Evolutionary conservation across 2,797 vertebrate species (phyloP).

Genomic region (Stomatorhinus walkeri): DNA sequence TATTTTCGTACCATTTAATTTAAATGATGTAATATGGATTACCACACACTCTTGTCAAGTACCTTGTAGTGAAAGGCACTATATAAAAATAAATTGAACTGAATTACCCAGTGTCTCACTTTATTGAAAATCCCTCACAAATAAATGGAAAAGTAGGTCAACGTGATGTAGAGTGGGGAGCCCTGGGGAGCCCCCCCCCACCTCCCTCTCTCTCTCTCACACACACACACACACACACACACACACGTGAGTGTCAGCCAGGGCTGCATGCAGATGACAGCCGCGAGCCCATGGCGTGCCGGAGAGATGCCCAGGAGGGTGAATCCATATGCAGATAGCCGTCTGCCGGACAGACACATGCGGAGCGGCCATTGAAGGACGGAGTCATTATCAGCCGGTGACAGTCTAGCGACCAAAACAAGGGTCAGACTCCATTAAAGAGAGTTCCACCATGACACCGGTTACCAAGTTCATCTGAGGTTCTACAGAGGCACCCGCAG

Average conservation of each 20-base stretch:
- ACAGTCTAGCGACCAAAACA: slow-evolving; percentile 40
- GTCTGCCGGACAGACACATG: slow-evolving; percentile 44
- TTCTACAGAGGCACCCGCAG: slow-evolving; percentile 52
- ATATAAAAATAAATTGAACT: slow-evolving; percentile 24
- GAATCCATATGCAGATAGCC: slow-evolving; percentile 28
- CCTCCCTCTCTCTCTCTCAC: background rate
- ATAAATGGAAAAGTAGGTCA: slow-evolving; percentile 64
- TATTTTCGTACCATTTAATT: background rate
- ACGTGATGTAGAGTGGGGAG: slow-evolving; percentile 61
- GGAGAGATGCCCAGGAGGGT: background rate
- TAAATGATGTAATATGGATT: background rate
- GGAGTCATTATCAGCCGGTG: slow-evolving; percentile 56
- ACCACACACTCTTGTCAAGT: background rate
- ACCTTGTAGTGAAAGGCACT: background rate
- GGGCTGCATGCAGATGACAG: background rate
- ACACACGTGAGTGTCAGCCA: background rate
- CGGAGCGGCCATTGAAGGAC: slow-evolving; percentile 59
- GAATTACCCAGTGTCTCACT: slow-evolving; percentile 48
- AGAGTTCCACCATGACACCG: slow-evolving; percentile 50
- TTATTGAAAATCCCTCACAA: slow-evolving; percentile 58
- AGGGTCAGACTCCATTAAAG: slow-evolving; percentile 39
- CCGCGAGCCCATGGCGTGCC: background rate
- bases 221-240: background rate
- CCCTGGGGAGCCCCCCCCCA: slow-evolving; percentile 24
- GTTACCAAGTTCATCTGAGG: slow-evolving; percentile 60